Percentiles rank a stretch among this genome's conserved stretches.
phyloP scores from a whole-genome alignment of 2,113 vertebrate species.

The Mesitornis unicolor region DNA sequence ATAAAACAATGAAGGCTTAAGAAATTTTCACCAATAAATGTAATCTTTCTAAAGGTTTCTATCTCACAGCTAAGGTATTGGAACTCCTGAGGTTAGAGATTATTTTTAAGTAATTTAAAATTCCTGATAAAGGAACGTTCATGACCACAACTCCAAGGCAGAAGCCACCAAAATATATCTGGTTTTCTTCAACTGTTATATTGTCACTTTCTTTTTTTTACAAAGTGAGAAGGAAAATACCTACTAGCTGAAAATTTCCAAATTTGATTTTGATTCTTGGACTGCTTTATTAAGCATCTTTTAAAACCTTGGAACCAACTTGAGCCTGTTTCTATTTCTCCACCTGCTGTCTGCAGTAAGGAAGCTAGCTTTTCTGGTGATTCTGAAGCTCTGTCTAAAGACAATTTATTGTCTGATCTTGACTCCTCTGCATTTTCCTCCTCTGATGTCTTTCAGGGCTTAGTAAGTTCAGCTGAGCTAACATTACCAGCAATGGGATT shows the following conservation, averaged over 20 bases:
- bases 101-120: background rate
- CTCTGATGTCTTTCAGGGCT: background rate
- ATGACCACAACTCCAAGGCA: background rate
- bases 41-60: background rate
- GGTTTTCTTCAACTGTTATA: background rate
- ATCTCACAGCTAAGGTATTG: background rate
- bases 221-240: background rate
- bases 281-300: accelerated
- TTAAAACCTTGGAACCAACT: background rate
- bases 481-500: background rate
- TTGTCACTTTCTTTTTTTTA: background rate
- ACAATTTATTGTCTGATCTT: background rate
- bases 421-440: background rate
- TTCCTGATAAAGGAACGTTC: background rate
- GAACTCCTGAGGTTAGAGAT: background rate
- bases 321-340: background rate
- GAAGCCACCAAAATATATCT: background rate
- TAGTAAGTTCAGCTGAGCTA: background rate
- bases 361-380: background rate
- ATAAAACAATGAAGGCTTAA: background rate
- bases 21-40: background rate
- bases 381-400: background rate
- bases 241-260: background rate
- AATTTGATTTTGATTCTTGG: background rate
- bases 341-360: background rate